Evolutionary conservation across 2,113 vertebrate species (phyloP).

Genomic region (Zapornia atra): DNA sequence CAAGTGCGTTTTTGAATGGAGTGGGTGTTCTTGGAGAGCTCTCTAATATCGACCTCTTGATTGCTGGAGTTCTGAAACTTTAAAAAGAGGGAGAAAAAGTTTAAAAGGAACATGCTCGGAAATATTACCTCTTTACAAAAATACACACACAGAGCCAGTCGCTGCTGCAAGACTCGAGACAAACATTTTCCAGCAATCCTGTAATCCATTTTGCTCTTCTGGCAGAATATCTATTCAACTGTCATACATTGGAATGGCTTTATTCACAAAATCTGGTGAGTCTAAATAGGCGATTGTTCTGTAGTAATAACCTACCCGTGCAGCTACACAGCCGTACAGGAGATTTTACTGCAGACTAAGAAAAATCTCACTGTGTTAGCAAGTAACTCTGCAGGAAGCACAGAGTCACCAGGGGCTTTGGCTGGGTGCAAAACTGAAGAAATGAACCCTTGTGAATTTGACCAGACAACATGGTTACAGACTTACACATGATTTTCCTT

Average conservation of each 20-base stretch:
- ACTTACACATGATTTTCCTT: conserved; percentile 93
- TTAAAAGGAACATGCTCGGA: background rate
- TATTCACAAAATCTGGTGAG: background rate
- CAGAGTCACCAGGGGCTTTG: background rate
- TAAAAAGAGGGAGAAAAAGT: conserved; percentile 48
- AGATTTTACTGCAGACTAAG: background rate
- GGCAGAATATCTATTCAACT: background rate
- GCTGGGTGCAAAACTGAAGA: background rate
- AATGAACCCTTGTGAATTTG: fast-evolving
- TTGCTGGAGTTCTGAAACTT: conserved; percentile 94
- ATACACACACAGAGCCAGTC: background rate
- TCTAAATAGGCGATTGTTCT: background rate
- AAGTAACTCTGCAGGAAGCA: background rate
- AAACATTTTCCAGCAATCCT: background rate
- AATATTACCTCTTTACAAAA: background rate
- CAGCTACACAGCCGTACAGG: background rate
- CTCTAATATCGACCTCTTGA: conserved; percentile 92
- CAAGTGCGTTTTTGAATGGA: conserved; percentile 90
- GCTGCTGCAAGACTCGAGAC: background rate
- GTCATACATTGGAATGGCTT: background rate
- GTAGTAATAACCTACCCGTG: background rate
- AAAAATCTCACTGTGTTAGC: background rate
- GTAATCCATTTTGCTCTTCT: background rate
- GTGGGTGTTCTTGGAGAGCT: conserved; percentile 92
- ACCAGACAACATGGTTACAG: background rate